Percentiles rank a stretch among this genome's conserved stretches.
Evolutionary conservation across 2,888 invertebrate species (phyloP).

Genomic region (Xanthia togata): DNA sequence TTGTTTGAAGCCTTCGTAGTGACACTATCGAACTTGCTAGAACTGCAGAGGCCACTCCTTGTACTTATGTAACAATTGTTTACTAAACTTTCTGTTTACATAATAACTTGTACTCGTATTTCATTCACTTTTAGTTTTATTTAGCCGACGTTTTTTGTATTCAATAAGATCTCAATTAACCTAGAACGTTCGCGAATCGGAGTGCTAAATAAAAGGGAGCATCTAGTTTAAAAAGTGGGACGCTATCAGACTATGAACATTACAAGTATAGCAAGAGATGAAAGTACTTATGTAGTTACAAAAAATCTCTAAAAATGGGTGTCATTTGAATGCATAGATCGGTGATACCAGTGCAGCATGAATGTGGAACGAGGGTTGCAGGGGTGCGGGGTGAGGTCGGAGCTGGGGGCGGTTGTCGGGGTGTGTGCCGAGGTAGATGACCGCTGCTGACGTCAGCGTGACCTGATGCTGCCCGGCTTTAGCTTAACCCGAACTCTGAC

Average conservation of each 20-base stretch:
- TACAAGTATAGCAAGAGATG: neutral
- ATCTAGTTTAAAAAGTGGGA: conserved; percentile 17
- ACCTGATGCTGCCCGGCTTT: conserved; percentile 90
- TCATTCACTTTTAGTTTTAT: conserved; percentile 35
- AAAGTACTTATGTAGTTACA: neutral
- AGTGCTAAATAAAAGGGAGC: conserved; percentile 11
- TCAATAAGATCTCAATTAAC: conserved; percentile 14
- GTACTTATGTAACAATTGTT: conserved; percentile 33
- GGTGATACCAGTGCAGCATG: conserved; percentile 71
- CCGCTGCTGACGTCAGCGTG: conserved; percentile 88
- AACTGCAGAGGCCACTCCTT: conserved; percentile 11
- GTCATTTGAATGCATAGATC: conserved; percentile 58
- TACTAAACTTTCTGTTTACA: conserved; percentile 34
- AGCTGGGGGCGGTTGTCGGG: conserved; percentile 73
- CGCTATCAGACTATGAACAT: conserved; percentile 1
- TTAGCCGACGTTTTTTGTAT: conserved; percentile 7
- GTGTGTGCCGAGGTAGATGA: conserved; percentile 77
- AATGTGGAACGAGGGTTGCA: conserved; percentile 79
- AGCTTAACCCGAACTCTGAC: conserved; percentile 87
- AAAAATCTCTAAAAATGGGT: conserved; percentile 37
- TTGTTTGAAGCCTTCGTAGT: conserved; percentile 8
- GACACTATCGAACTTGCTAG: conserved; percentile 30
- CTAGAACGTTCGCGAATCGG: conserved; percentile 28
- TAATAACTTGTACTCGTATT: conserved; percentile 7
- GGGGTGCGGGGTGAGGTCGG: conserved; percentile 55